These are phyloP conservation scores for Rhincodon typus DNA, from an alignment of 2,797 vertebrate genomes.

Conservation along the genomic window DNA sequence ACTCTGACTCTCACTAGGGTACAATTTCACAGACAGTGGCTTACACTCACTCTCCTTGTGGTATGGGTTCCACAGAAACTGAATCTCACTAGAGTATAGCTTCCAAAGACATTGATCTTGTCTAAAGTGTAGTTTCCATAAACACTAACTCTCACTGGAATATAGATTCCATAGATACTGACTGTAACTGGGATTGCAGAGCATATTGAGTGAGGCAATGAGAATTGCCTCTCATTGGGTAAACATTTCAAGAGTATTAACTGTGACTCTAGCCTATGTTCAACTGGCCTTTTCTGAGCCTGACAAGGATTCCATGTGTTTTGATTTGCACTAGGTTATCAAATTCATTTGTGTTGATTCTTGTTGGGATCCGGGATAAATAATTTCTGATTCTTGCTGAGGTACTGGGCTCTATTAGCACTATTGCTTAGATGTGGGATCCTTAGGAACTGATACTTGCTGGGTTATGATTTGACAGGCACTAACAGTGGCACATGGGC, in stretches of 20 bases:
- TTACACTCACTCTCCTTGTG: neutral
- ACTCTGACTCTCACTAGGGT: no score
- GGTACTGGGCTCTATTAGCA: neutral
- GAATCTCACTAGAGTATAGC: neutral
- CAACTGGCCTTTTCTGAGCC: neutral
- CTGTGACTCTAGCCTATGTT: neutral
- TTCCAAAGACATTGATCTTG: neutral
- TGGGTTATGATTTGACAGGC: neutral
- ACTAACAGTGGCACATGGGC: neutral
- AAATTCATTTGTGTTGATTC: neutral
- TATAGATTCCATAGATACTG: neutral
- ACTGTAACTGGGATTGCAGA: neutral
- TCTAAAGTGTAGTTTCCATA: neutral
- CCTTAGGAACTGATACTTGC: neutral
- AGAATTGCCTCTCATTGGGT: neutral
- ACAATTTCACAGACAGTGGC: no score
- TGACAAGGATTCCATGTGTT: neutral
- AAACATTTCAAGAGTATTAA: neutral
- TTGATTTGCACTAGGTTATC: neutral
- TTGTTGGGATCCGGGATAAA: neutral
- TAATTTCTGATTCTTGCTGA: neutral
- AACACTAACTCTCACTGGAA: neutral
- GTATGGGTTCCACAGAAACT: neutral
- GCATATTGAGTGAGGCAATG: neutral
- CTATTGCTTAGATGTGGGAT: neutral